Conservation (phyloP, 2,888 invertebrate genomes). For the Hemistola chrysoprasaria region DNA sequence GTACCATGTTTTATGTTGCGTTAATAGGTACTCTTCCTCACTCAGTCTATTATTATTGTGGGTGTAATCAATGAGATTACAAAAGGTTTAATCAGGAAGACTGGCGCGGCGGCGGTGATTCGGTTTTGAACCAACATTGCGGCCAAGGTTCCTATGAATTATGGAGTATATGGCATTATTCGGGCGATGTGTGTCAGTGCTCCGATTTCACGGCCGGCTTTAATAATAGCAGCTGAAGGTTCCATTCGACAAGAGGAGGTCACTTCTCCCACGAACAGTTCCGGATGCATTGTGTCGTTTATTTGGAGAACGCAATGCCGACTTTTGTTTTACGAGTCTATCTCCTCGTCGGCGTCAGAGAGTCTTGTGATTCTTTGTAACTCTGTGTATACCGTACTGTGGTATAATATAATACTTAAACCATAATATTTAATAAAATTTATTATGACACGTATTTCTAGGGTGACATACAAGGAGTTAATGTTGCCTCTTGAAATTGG, state of each 20-base stretch:
- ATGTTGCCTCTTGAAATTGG: too few relatives aligned
- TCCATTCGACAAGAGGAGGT: slow-evolving; percentile 68
- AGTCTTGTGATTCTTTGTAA: too few relatives aligned
- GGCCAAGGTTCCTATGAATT: slow-evolving; percentile 79
- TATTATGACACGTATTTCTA: too few relatives aligned
- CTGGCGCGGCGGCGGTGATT: slow-evolving; percentile 28
- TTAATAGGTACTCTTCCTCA: too few relatives aligned
- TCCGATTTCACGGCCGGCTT: slow-evolving; percentile 74
- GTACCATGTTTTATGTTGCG: too few relatives aligned
- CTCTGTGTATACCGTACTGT: too few relatives aligned
- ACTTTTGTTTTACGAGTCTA: slow-evolving; percentile 4
- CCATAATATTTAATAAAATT: too few relatives aligned
- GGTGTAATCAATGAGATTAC: slow-evolving; percentile 8
- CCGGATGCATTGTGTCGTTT: slow-evolving; percentile 53
- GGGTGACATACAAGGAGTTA: too few relatives aligned
- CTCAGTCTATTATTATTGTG: slow-evolving; percentile 6
- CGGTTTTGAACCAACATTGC: slow-evolving; percentile 47
- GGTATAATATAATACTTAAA: too few relatives aligned
- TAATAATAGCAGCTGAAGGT: slow-evolving; percentile 76
- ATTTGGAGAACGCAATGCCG: slow-evolving; percentile 27
- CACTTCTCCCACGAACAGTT: slow-evolving; percentile 59
- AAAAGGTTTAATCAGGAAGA: slow-evolving; percentile 22
- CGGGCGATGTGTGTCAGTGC: slow-evolving; percentile 73
- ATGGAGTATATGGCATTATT: slow-evolving; percentile 80
- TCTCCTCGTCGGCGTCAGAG: too few relatives aligned